Evolutionary conservation across 2,113 vertebrate genomes (phyloP).

Genomic region (Hemiprocne comata): DNA sequence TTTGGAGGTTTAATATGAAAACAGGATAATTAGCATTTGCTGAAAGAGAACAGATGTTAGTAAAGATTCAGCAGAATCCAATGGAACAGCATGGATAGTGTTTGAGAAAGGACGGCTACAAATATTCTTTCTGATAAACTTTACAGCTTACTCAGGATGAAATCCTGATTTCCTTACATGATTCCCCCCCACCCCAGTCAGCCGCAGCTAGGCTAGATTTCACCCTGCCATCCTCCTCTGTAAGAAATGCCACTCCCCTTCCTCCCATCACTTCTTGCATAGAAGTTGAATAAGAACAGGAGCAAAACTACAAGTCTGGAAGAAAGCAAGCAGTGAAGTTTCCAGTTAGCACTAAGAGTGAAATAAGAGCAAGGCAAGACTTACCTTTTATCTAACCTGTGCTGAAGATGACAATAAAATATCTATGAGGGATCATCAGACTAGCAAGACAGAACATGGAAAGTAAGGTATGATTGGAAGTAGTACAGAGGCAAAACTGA

Average conservation of each 20-base stretch:
- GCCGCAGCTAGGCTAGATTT: neutral
- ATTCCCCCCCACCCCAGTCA: neutral
- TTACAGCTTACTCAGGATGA: neutral
- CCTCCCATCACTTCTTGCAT: neutral
- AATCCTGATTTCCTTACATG: neutral
- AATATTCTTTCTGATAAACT: neutral
- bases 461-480: neutral
- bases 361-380: neutral
- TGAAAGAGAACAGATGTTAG: neutral
- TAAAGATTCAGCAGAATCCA: neutral
- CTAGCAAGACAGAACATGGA: neutral
- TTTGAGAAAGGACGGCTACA: neutral
- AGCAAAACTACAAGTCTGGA: neutral
- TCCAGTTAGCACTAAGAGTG: neutral
- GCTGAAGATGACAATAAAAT: neutral
- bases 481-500: neutral
- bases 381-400: neutral
- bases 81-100: neutral
- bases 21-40: neutral
- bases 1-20: neutral
- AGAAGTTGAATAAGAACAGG: neutral
- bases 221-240: neutral
- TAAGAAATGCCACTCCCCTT: neutral
- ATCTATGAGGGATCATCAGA: neutral
- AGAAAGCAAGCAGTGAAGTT: neutral